phyloP scores from a whole-genome alignment of 2,113 vertebrate genomes.

The Rhegmatorhina hoffmannsi region DNA sequence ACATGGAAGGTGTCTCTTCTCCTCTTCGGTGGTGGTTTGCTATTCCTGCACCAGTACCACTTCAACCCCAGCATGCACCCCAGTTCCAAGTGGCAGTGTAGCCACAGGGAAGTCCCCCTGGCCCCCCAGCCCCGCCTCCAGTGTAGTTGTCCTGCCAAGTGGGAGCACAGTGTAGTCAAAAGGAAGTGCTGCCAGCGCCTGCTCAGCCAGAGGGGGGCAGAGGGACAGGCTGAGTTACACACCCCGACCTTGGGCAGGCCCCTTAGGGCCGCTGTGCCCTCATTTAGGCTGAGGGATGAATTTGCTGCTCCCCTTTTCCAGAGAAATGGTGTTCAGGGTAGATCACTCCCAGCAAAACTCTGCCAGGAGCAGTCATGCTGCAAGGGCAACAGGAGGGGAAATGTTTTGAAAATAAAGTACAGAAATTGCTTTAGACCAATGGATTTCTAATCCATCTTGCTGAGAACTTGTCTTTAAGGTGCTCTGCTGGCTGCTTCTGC shows the following conservation, averaged over 20 bases:
- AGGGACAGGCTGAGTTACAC: background rate
- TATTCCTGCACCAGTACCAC: conserved; percentile 98
- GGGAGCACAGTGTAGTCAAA: conserved; percentile 98
- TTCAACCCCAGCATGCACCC: conserved; percentile 88
- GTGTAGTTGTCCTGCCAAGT: conserved; percentile 94
- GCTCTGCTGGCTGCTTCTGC: background rate
- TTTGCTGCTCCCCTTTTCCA: background rate
- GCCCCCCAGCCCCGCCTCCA: conserved; percentile 95
- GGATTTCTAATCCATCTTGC: background rate
- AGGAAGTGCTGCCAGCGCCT: conserved; percentile 82
- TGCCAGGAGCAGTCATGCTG: background rate
- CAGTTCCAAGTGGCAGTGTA: conserved; percentile 83
- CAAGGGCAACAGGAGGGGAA: background rate
- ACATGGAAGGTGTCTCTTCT: conserved; percentile 67
- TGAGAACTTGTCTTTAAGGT: background rate
- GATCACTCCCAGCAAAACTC: background rate
- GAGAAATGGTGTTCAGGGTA: background rate
- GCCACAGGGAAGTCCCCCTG: conserved; percentile 90
- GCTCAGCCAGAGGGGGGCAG: conserved; percentile 6
- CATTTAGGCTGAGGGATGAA: background rate
- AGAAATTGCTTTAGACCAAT: background rate
- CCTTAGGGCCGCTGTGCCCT: background rate
- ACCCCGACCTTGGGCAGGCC: background rate
- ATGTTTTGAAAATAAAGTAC: background rate
- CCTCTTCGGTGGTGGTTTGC: conserved; percentile 92